These are phyloP conservation scores for Papilio dardanus DNA, from an alignment of 1,140 invertebrate genomes.

Conservation along the genomic window DNA sequence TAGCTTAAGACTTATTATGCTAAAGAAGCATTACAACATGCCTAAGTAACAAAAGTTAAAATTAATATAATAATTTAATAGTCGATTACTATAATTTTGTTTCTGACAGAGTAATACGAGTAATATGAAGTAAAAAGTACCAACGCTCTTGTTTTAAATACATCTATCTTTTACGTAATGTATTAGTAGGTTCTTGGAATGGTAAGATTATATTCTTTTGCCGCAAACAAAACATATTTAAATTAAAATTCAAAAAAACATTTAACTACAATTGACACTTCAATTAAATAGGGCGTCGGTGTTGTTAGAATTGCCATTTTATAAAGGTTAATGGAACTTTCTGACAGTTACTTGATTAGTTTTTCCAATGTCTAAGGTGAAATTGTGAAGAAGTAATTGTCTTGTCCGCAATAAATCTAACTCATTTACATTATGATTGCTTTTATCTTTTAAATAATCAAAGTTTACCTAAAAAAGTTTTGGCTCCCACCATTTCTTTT, in stretches of 20 bases:
- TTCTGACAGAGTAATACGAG: too few relatives aligned
- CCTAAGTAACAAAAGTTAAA: too few relatives aligned
- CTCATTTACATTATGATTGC: background rate
- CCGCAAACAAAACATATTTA: too few relatives aligned
- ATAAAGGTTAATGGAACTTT: conserved; percentile 28
- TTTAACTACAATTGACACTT: conserved; percentile 31
- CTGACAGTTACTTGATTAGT: conserved; percentile 29
- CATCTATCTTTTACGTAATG: too few relatives aligned
- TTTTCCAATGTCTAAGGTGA: conserved; percentile 31
- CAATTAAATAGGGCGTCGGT: conserved; percentile 25
- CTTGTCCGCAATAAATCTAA: conserved; percentile 21
- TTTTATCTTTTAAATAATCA: background rate
- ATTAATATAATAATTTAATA: too few relatives aligned
- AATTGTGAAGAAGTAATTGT: conserved; percentile 12
- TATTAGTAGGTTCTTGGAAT: too few relatives aligned
- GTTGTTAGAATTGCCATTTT: conserved; percentile 33
- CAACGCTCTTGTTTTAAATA: too few relatives aligned
- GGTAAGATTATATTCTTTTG: too few relatives aligned
- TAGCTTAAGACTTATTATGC: too few relatives aligned
- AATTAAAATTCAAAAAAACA: background rate
- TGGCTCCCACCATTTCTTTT: background rate
- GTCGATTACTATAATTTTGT: too few relatives aligned
- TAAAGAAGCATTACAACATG: too few relatives aligned
- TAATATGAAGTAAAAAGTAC: too few relatives aligned
- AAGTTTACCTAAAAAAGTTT: background rate